phyloP scores from a whole-genome alignment of 2,888 invertebrate species.

The Spilarctia lutea region DNA sequence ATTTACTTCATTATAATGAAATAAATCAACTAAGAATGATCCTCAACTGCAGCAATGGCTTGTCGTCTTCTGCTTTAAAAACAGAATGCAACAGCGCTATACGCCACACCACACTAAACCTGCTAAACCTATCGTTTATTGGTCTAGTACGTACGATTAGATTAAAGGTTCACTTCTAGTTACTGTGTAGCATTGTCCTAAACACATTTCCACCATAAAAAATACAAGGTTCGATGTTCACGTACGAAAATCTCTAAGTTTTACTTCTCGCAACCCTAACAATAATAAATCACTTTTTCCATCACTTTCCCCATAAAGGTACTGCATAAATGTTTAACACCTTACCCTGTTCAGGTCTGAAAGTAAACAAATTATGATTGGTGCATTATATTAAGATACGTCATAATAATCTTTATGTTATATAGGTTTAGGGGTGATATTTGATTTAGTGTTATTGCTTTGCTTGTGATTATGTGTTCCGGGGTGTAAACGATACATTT shows the following conservation, averaged over 20 bases:
- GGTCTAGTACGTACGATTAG: neutral
- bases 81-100: neutral
- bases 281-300: slow-evolving; percentile 45
- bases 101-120: neutral
- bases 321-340: slow-evolving; percentile 69
- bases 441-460: slow-evolving; percentile 62
- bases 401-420: slow-evolving; percentile 62
- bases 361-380: slow-evolving; percentile 75
- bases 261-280: slow-evolving; percentile 16
- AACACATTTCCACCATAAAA: neutral
- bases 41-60: neutral
- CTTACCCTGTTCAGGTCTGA: slow-evolving; percentile 63
- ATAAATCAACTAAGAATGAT: neutral
- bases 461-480: slow-evolving; percentile 56
- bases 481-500: slow-evolving; percentile 61
- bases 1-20: too few relatives aligned
- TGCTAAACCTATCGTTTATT: neutral
- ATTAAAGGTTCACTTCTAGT: neutral
- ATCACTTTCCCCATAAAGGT: slow-evolving; percentile 31
- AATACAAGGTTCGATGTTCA: neutral
- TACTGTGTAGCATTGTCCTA: neutral
- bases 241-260: neutral
- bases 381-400: slow-evolving; percentile 63
- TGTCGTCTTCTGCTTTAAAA: neutral
- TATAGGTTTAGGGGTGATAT: slow-evolving; percentile 58